Conservation (phyloP, 2,797 vertebrate species). For the Protonibea diacanthus region DNA sequence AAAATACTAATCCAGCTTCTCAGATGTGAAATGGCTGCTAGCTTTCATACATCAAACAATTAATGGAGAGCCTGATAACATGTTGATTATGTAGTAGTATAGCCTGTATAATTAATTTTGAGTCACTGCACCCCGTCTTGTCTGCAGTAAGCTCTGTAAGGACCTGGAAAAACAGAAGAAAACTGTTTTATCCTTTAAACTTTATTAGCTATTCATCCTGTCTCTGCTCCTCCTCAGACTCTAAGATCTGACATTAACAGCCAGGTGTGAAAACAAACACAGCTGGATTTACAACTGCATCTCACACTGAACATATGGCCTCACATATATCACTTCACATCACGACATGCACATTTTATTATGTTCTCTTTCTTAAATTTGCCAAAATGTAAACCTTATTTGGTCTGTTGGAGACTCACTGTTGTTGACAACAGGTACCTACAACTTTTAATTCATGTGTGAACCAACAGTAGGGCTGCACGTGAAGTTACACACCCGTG, state of each 20-base stretch:
- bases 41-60: neutral
- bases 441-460: neutral
- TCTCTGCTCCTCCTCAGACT: neutral
- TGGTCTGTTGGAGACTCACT: neutral
- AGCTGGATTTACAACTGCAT: neutral
- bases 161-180: neutral
- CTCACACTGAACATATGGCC: neutral
- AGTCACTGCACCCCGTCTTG: neutral
- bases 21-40: too few species aligned
- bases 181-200: neutral
- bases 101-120: neutral
- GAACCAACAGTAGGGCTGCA: neutral
- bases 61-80: neutral
- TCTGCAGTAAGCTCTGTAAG: neutral
- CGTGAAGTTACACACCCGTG: conserved; percentile 1
- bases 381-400: rapidly evolving
- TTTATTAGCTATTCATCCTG: neutral
- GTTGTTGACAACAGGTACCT: neutral
- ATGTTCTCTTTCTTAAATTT: neutral
- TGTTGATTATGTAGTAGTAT: neutral
- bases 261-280: conserved; percentile 14
- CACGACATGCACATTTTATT: too few species aligned
- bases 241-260: neutral
- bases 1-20: neutral
- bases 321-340: too few species aligned